These are phyloP conservation scores for Colistium nudipinnis DNA, from an alignment of 2,113 vertebrate species.

Conservation along the genomic window DNA sequence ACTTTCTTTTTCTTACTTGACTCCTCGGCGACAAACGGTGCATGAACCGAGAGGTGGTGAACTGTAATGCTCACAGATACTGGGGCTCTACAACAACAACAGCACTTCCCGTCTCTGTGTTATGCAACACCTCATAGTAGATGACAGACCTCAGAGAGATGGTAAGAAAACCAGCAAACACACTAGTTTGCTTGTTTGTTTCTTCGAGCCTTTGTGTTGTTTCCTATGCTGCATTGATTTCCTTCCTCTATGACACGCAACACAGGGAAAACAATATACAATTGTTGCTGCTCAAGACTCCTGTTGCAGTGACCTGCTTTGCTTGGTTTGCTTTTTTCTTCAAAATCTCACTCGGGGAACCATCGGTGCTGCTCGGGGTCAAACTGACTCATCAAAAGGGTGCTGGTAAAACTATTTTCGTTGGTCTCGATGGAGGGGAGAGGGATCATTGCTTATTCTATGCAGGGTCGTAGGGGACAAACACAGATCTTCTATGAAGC, in stretches of 20 bases:
- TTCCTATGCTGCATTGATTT: neutral
- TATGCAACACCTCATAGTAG: neutral
- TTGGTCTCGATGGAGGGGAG: neutral
- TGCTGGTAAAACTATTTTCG: neutral
- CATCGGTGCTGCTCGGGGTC: neutral
- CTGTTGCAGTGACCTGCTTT: neutral
- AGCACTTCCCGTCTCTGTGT: neutral
- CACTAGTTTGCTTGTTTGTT: neutral
- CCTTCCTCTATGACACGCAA: neutral
- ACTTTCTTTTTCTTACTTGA: too few species aligned
- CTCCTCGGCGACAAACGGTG: too few species aligned
- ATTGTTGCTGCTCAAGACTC: neutral
- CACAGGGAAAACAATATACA: neutral
- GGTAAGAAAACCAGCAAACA: neutral
- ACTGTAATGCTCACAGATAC: neutral
- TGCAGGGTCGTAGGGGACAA: constrained; percentile 24
- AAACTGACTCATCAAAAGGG: constrained; percentile 13
- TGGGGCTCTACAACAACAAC: neutral
- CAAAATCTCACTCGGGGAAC: neutral
- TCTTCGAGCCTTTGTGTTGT: neutral
- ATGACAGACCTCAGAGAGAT: neutral
- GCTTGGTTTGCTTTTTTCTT: constrained; percentile 20
- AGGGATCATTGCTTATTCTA: constrained; percentile 20
- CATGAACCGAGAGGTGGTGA: too few species aligned
- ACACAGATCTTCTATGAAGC: constrained; percentile 5